Evolutionary conservation across 2,797 vertebrate genomes (phyloP), one percentile per base, ranked within the genome.

Genomic region (Borostomias antarcticus): DNA sequence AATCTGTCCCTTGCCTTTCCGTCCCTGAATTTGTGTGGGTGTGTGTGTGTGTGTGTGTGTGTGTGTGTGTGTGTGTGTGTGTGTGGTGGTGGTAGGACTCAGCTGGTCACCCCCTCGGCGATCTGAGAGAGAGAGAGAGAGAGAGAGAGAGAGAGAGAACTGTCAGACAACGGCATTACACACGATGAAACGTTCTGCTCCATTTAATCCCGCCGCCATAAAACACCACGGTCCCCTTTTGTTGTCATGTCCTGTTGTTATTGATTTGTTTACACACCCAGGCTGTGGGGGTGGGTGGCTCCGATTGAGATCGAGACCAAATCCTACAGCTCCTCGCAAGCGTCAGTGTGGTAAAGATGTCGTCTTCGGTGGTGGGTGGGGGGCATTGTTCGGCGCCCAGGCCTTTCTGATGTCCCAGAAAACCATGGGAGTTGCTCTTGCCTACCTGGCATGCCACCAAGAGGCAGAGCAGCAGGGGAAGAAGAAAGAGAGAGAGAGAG

Each of bases 161-260:
- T 70, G 66, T 68, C 69, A 73, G 75, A 67, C 73, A 56, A 29
- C 58, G 33, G 63, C 68, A 63, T 79, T 47, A 23, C 61, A 57
- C 28, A 62, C 19, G n/a, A 21, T 17, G n/a, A 17, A 25, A 9
- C 51, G 21, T 57, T 54, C 17, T 21, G 15, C 7, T 64, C 32
- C 5, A 50, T 33, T 56, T 13, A 29, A 35, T 58, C 56, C 19
- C 35, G 9, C 9, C 6, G 45, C 13, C 29, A 10, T 33, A 13
- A 15, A n/a, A 33, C 9, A 51, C 35, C 2, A 43, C 11, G 19
- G 45, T 30, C 26, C 17, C 28, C 21, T 29, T 48, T 60, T 11
- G n/a, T 21, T n/a, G 19, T n/a, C 45, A n/a, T 48, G 45, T 19
- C 17, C 19, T n/a, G 45, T 48, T 48, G 45, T 48, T 48, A 21